Percentiles rank a stretch among this genome's conserved stretches.
Conservation (phyloP, 2,797 vertebrate genomes). For the Syncerus caffer region DNA sequence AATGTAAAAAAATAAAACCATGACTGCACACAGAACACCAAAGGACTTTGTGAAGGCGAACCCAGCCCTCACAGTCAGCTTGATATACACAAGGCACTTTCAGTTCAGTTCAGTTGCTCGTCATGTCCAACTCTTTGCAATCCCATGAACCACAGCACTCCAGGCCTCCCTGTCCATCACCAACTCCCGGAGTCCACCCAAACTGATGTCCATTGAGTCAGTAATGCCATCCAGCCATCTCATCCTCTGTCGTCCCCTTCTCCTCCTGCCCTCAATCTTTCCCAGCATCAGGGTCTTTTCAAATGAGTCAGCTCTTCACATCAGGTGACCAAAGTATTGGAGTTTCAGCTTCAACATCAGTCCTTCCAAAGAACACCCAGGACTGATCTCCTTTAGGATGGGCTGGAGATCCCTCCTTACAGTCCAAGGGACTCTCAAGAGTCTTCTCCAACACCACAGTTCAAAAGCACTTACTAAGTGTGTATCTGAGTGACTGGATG, state of each 20-base stretch:
- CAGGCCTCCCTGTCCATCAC: neutral
- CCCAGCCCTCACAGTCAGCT: neutral
- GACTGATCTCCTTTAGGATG: neutral
- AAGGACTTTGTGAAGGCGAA: neutral
- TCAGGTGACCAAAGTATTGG: neutral
- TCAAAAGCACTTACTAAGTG: neutral
- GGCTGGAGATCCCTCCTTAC: neutral
- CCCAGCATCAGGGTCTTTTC: neutral
- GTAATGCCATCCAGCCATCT: neutral
- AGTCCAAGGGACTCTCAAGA: neutral
- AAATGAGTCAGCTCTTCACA: neutral
- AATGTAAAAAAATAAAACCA: fast-evolving
- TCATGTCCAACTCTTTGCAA: fast-evolving
- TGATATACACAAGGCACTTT: neutral
- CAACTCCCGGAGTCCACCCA: fast-evolving
- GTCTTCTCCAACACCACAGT: neutral
- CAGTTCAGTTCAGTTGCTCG: neutral
- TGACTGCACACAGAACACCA: neutral
- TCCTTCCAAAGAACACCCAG: neutral
- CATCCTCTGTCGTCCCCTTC: neutral
- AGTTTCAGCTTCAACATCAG: neutral
- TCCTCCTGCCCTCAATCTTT: neutral
- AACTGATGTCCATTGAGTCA: neutral
- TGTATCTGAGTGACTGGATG: neutral
- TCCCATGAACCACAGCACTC: fast-evolving